Conservation (phyloP, 1,140 invertebrate species). For the Penaeus japonicus region DNA sequence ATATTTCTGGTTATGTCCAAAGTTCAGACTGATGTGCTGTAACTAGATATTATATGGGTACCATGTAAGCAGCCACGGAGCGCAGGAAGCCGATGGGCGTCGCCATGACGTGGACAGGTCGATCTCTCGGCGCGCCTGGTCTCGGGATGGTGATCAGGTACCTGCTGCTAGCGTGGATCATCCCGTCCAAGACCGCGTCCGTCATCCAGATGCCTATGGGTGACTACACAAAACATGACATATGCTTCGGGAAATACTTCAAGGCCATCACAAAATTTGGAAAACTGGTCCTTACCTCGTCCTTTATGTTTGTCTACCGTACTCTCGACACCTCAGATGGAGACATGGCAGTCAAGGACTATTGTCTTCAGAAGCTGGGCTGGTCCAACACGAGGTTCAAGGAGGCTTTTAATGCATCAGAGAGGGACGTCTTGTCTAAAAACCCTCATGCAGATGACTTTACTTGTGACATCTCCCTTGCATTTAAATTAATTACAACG, state of each 20-base stretch:
- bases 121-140: too few relatives aligned
- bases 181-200: too few relatives aligned
- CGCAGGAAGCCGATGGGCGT: too few relatives aligned
- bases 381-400: slow-evolving; percentile 10
- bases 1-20: too few relatives aligned
- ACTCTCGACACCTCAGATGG: slow-evolving; percentile 27
- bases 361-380: not conserved
- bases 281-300: not conserved
- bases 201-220: too few relatives aligned
- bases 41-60: too few relatives aligned
- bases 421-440: not conserved
- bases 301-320: slow-evolving; percentile 18
- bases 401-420: not conserved
- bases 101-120: too few relatives aligned
- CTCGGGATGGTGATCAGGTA: too few relatives aligned
- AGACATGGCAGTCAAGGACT: slow-evolving; percentile 11
- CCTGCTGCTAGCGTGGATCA: too few relatives aligned
- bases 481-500: slow-evolving; percentile 22
- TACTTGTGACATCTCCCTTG: slow-evolving; percentile 29
- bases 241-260: slow-evolving; percentile 47
- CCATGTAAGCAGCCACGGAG: too few relatives aligned
- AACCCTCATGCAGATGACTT: not conserved
- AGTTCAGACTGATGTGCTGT: too few relatives aligned
- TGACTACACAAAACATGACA: slow-evolving; percentile 23
- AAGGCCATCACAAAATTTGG: slow-evolving; percentile 41